phyloP scores from a whole-genome alignment of 2,888 invertebrate genomes.

The Torymus aiolomorphi region DNA sequence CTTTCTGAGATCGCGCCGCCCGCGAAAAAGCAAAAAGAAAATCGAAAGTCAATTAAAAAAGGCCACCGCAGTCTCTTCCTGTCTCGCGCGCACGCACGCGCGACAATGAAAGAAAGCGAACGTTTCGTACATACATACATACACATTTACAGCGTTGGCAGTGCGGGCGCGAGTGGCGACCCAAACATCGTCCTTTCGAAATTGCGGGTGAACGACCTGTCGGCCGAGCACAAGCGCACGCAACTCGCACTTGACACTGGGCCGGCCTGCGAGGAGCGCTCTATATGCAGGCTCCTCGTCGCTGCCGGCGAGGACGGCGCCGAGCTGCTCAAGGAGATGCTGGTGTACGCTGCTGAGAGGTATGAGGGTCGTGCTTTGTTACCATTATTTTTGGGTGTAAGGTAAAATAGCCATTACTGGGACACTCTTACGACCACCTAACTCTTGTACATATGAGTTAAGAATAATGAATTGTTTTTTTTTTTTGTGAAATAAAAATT shows the following conservation, averaged over 20 bases:
- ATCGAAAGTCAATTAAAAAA: too few species aligned
- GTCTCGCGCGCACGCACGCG: neutral
- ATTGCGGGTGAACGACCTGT: constrained; percentile 68
- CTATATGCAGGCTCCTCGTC: constrained; percentile 69
- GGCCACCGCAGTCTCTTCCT: too few species aligned
- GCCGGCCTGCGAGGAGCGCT: constrained; percentile 70
- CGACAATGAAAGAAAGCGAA: constrained; percentile 45
- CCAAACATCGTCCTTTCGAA: constrained; percentile 72
- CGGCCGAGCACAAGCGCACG: constrained; percentile 67
- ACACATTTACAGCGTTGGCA: too few species aligned
- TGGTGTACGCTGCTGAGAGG: constrained; percentile 40
- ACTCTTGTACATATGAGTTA: too few species aligned
- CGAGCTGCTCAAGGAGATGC: constrained; percentile 31
- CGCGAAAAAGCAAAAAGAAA: too few species aligned
- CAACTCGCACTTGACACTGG: constrained; percentile 44
- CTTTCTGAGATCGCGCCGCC: too few species aligned
- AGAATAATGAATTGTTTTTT: too few species aligned
- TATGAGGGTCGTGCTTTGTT: neutral
- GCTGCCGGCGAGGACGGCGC: constrained; percentile 30
- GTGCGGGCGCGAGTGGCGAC: constrained; percentile 59
- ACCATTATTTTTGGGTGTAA: neutral
- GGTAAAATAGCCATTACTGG: too few species aligned
- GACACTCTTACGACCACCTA: too few species aligned
- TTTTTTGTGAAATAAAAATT: too few species aligned
- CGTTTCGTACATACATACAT: constrained; percentile 23